phyloP scores from a whole-genome alignment of 2,113 vertebrate genomes.

The Chaetura pelagica region DNA sequence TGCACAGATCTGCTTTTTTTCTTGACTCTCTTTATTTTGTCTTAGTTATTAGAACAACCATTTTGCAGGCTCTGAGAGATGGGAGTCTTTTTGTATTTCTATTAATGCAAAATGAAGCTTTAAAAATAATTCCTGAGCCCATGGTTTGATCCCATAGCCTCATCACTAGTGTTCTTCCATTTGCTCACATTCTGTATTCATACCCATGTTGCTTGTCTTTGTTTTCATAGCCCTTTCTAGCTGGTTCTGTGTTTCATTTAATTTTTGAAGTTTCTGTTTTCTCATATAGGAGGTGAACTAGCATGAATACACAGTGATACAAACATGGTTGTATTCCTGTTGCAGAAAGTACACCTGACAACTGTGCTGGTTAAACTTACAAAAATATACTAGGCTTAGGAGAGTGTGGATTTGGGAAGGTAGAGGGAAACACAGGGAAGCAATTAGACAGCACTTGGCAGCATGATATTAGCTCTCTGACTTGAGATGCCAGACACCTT shows the following conservation, averaged over 20 bases:
- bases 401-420: background rate
- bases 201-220: background rate
- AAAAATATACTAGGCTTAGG: background rate
- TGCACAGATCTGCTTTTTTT: background rate
- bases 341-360: background rate
- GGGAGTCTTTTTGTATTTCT: background rate
- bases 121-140: background rate
- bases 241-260: background rate
- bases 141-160: background rate
- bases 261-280: background rate
- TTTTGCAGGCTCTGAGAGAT: background rate
- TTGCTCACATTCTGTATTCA: background rate
- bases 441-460: background rate
- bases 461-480: background rate
- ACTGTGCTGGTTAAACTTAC: background rate
- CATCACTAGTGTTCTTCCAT: background rate
- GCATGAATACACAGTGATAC: background rate
- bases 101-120: background rate
- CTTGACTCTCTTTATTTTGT: background rate
- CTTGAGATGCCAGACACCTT: background rate
- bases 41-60: background rate
- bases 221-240: background rate
- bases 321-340: background rate
- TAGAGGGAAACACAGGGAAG: background rate
- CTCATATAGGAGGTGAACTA: background rate